These are phyloP conservation scores for Periphyllus acericola DNA, from an alignment of 2,888 invertebrate genomes.

Conservation along the genomic window DNA sequence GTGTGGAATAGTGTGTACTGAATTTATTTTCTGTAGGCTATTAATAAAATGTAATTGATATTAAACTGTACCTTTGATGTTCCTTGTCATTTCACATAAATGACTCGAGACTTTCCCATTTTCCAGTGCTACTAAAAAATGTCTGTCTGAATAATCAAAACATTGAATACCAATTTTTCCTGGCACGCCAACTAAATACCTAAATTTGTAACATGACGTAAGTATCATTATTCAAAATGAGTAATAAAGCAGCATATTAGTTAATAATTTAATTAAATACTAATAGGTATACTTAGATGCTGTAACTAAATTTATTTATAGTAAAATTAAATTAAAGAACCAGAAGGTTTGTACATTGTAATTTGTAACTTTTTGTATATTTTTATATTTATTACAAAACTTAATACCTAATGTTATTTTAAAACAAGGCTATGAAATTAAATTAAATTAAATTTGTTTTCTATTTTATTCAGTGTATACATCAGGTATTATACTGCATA, in stretches of 20 bases:
- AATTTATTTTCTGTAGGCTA: neutral
- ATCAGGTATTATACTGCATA: too few relatives aligned
- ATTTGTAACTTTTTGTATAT: too few relatives aligned
- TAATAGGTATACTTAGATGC: neutral
- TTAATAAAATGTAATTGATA: neutral
- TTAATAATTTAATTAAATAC: neutral
- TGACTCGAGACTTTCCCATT: constrained; percentile 23
- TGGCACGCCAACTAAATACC: constrained; percentile 35
- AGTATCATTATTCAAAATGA: neutral
- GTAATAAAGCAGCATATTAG: neutral
- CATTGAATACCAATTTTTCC: constrained; percentile 40
- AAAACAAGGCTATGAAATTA: too few relatives aligned
- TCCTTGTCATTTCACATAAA: neutral
- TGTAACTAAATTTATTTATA: neutral
- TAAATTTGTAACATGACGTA: neutral
- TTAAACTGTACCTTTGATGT: constrained; percentile 16
- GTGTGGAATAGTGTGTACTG: constrained; percentile 55
- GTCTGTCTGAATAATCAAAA: constrained; percentile 43
- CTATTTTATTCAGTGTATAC: too few relatives aligned
- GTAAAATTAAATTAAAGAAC: too few relatives aligned
- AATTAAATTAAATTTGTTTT: too few relatives aligned
- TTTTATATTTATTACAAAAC: too few relatives aligned
- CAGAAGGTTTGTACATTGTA: too few relatives aligned
- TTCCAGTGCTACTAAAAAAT: constrained; percentile 36
- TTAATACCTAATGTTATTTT: too few relatives aligned